Conservation (phyloP, 1,140 invertebrate species). For the Manduca sexta region DNA sequence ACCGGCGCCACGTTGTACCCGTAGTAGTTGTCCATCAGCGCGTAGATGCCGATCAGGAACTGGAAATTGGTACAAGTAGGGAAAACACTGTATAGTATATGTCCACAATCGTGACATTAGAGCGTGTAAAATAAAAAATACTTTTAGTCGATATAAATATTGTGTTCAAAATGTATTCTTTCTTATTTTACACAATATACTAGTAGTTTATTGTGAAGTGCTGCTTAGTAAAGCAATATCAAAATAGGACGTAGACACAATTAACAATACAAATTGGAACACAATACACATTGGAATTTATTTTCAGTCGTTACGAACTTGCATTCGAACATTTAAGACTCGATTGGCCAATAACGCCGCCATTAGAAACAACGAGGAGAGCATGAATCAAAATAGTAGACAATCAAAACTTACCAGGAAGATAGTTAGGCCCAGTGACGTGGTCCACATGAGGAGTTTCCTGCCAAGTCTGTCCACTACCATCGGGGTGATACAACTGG, state of each 20-base stretch:
- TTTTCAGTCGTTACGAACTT: no score
- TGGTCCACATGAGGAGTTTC: slow-evolving; percentile 81
- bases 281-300: no score
- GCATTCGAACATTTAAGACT: no score
- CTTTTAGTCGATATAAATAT: no score
- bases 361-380: not conserved
- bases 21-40: slow-evolving; percentile 50
- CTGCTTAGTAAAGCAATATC: not conserved
- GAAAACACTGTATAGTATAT: no score
- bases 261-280: not conserved
- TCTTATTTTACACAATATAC: no score
- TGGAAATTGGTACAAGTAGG: slow-evolving; percentile 11
- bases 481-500: slow-evolving; percentile 80
- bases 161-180: no score
- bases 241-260: not conserved
- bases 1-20: slow-evolving; percentile 43
- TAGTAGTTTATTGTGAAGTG: not conserved
- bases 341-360: no score
- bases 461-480: slow-evolving; percentile 85
- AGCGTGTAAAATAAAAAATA: not conserved
- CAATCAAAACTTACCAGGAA: slow-evolving; percentile 56
- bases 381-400: not conserved
- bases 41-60: slow-evolving; percentile 57
- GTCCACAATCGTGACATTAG: not conserved
- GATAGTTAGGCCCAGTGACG: slow-evolving; percentile 77